Base-by-base conservation (phyloP, 2,113 vertebrate species). In the Toxostoma redivivum region DNA sequence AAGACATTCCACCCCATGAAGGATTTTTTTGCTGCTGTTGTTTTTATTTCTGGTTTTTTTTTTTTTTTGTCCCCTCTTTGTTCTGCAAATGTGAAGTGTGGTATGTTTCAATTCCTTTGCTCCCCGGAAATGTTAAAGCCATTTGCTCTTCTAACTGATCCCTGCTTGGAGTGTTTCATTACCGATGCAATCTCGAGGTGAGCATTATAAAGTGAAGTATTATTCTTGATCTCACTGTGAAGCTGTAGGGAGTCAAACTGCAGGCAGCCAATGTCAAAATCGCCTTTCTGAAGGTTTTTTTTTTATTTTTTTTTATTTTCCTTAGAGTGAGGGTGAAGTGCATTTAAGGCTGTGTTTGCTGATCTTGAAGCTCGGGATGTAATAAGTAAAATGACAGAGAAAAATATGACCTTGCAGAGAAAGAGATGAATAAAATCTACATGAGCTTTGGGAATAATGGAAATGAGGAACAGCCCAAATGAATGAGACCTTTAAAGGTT, bases 111-210 rank as follows among this genome's bases (percentile, higher is more conserved):
- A n/a, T 86, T 88, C 83, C 62, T 94, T 87, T 91, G 65, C 87
- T 96, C 86, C 47, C 48, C 95, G 84, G 90, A 96, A 96, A 93
- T 84, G 89, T 90, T 88, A 61, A 64, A 91, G 76, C 57, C 93
- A 91, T 97, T 97, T 97, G 96, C 86, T 45, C 12, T 94, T 96
- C 88, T 93, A 97, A 86, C 85, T 88, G 95, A 98, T 97, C 92
- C 92, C 93, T 93, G 66, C 88, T 94, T 89, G 80, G 93, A 97
- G 88, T 92, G 88, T 96, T 98, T 97, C 92, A 90, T 96, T 97
- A 93, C 96, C 80, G 95, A 97, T 51, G n/a, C 94, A 94, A 66
- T 94, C 92, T 96, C 70, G 66, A 97, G 92, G 93, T 97, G 94
- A 90, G 80, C 95, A 89, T 96, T 96, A 90, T 69, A 40, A 95